Conservation (phyloP, 37 sponge, comb jelly and placozoan genomes). For the Bolinopsis microptera region DNA sequence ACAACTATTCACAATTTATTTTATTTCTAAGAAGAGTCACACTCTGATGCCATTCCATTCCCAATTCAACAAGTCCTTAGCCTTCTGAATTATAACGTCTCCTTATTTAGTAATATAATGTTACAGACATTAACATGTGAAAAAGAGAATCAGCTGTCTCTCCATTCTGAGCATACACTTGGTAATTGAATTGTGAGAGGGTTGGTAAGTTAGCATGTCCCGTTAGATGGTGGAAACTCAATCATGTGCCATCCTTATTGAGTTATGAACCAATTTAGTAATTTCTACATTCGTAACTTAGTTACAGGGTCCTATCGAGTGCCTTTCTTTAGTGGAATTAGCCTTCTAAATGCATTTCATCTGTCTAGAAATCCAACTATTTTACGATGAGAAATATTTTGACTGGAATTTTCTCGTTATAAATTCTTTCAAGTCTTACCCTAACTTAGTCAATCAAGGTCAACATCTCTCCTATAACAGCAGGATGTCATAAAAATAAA, state of each 20-base stretch:
- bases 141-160: neutral
- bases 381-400: no score
- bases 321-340: neutral
- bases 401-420: no score
- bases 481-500: no score
- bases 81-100: no score
- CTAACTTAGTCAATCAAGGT: no score
- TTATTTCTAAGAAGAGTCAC: no score
- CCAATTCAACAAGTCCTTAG: no score
- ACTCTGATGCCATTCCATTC: no score
- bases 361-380: neutral
- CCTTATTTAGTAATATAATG: neutral
- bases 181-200: neutral
- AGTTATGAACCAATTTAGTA: neutral
- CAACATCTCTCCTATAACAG: no score
- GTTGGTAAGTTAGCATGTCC: neutral
- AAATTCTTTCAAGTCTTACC: no score
- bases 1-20: no score
- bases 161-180: neutral
- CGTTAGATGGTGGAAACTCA: neutral
- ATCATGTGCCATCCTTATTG: neutral
- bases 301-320: neutral
- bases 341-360: neutral
- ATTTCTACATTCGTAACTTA: neutral
- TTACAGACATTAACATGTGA: neutral